Evolutionary conservation across 2,888 invertebrate species (phyloP).

Genomic region (Matsumyia berberina): DNA sequence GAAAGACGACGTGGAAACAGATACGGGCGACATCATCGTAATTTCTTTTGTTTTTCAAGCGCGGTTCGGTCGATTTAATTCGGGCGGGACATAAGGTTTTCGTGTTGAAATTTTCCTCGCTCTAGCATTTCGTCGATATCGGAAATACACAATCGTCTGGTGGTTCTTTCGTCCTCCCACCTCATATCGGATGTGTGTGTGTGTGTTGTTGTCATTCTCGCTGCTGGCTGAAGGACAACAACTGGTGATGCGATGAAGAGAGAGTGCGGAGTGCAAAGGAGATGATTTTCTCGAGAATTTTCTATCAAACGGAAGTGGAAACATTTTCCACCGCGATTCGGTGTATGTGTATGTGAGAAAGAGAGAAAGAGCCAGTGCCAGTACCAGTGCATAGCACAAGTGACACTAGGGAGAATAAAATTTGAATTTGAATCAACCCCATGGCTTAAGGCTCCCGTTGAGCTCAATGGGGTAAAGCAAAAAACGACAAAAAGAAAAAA

Average conservation of each 20-base stretch:
- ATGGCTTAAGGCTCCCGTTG: not conserved
- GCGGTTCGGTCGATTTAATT: conserved; percentile 10
- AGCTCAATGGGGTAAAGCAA: not conserved
- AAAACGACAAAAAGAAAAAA: conserved; percentile 9
- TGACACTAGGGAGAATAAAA: conserved; percentile 6
- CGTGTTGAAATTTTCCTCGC: not conserved
- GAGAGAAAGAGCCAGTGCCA: conserved; percentile 6
- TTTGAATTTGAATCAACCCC: conserved; percentile 28
- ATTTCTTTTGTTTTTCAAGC: not conserved
- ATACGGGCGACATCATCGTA: conserved; percentile 9
- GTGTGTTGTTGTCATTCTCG: conserved; percentile 46
- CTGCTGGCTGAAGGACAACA: conserved; percentile 56
- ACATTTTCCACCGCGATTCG: conserved; percentile 25
- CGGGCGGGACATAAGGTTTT: conserved; percentile 30
- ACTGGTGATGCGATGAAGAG: conserved; percentile 26
- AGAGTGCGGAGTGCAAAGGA: conserved; percentile 37
- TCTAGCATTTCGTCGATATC: not conserved
- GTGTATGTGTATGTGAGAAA: conserved; percentile 1
- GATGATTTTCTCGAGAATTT: conserved; percentile 62
- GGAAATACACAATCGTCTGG: conserved; percentile 4
- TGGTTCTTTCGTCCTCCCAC: conserved; percentile 18
- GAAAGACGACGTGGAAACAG: conserved; percentile 19
- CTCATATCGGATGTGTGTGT: conserved; percentile 10
- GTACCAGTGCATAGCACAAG: not conserved
- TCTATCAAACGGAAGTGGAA: conserved; percentile 63